phyloP scores from a whole-genome alignment of 2,113 vertebrate species.

The Hirundichthys speculiger region DNA sequence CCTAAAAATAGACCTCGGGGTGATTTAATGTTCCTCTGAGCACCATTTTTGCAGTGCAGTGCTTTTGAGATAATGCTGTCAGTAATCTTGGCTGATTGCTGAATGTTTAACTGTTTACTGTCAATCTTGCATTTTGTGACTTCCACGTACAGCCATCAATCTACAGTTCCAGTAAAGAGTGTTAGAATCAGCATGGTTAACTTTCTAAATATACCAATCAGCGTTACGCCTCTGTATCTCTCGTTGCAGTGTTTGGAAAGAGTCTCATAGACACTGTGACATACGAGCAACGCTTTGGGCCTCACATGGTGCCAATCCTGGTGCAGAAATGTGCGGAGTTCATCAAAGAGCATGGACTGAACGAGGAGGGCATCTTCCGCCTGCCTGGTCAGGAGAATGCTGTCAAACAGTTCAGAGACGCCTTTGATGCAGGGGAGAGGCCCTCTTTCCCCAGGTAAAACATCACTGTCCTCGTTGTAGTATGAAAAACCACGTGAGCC shows the following conservation, averaged over 20 bases:
- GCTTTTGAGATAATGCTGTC: no score
- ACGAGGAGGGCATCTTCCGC: slow-evolving; percentile 95
- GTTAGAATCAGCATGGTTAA: no score
- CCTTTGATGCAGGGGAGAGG: slow-evolving; percentile 93
- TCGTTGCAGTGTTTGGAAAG: slow-evolving; percentile 87
- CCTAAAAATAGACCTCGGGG: no score
- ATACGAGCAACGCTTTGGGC: slow-evolving; percentile 88
- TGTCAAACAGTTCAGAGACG: slow-evolving; percentile 90
- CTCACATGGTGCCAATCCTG: slow-evolving; percentile 89
- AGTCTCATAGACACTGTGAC: slow-evolving; percentile 85
- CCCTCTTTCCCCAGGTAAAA: slow-evolving; percentile 89
- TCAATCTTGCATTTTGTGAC: no score
- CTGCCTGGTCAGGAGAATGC: slow-evolving; percentile 95
- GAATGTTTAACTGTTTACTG: no score
- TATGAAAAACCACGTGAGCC: not conserved
- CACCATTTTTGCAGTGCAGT: no score
- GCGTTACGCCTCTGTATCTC: not conserved
- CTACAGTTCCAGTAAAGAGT: no score
- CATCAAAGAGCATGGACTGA: slow-evolving; percentile 86
- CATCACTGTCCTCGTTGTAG: not conserved
- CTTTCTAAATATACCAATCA: no score
- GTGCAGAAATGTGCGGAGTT: slow-evolving; percentile 92
- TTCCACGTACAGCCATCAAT: no score
- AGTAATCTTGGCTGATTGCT: no score
- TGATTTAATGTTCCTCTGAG: no score